Evolutionary conservation across 2,888 invertebrate genomes (phyloP).

Genomic region (Stenotaenia linearis): DNA sequence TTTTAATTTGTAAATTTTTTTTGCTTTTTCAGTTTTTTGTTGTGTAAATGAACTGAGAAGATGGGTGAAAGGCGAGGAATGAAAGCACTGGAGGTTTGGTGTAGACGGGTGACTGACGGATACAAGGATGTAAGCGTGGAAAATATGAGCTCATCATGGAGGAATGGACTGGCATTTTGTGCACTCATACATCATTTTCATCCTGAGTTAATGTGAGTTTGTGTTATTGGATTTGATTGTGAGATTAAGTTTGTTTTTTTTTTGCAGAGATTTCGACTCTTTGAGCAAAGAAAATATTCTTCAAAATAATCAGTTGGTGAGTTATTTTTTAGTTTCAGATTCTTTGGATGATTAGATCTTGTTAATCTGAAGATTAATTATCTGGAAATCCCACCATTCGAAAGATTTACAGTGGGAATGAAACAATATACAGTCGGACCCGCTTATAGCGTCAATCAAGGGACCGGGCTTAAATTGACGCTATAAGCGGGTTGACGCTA

Average conservation of each 20-base stretch:
- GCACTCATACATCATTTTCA: conserved; percentile 92
- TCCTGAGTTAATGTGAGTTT: conserved; percentile 89
- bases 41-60: neutral
- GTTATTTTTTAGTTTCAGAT: conserved; percentile 37
- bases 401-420: too few species aligned
- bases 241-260: conserved; percentile 26
- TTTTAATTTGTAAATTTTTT: neutral
- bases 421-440: too few species aligned
- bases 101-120: conserved; percentile 78
- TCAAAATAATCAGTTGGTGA: conserved; percentile 65
- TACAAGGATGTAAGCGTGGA: conserved; percentile 83
- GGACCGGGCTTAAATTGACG: too few species aligned
- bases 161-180: conserved; percentile 91
- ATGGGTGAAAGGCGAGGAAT: conserved; percentile 78
- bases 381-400: too few species aligned
- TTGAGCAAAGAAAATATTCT: conserved; percentile 78
- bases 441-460: too few species aligned
- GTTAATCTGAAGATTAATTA: too few species aligned
- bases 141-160: conserved; percentile 94
- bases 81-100: conserved; percentile 88
- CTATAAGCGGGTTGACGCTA: too few species aligned
- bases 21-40: neutral
- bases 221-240: neutral
- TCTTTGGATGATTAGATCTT: neutral
- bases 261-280: conserved; percentile 75